Base-by-base conservation (phyloP, 2,888 invertebrate species). In the Bembecia ichneumoniformis region DNA sequence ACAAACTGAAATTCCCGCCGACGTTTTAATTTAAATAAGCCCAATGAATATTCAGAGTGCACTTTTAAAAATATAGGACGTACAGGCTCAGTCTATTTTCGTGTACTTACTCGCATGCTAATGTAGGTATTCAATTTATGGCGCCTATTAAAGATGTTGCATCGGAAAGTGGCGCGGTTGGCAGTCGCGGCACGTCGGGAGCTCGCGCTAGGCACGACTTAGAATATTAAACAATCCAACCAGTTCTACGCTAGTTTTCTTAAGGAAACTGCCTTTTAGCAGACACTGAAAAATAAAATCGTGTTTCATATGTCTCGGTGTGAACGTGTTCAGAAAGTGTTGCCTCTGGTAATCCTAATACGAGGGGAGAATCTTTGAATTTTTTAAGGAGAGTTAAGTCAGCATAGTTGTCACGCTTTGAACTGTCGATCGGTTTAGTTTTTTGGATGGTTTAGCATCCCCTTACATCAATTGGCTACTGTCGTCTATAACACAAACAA, bases 71-170 rank as follows among this genome's bases (percentile, higher is more conserved):
- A 50, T 49, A 51, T 28, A 49, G 48, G 5, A 51, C 48, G 50
- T 47, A 50, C 50, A 49, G 10, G 44, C 17, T 46, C 35, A 51
- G 56, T 58, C 53, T 58, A 66, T 64, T 64, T 65, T 60, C 59
- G 57, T 57, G 58, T 59, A 62, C 58, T 63, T 57, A 49, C 62
- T 62, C 55, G 56, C 54, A 55, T 54, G 57, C 57, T 55, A 73
- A 75, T 74, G 64, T 67, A 61, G 64, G 71, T 74, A 77, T 81
- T 74, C 73, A 80, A 81, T 81, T 79, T 77, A 80, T 77, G 67
- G 63, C 56, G 55, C 62, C 77, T 75, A 76, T 79, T 78, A 79
- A 77, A 77, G 78, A 78, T 79, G 74, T 71, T 71, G 76, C 77
- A 73, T 71, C 59, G 66, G 68, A 55, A 53, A 52, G 52, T 46